Evolutionary conservation across 1,140 invertebrate genomes (phyloP).

Genomic region (Drosophila sulfurigaster): DNA sequence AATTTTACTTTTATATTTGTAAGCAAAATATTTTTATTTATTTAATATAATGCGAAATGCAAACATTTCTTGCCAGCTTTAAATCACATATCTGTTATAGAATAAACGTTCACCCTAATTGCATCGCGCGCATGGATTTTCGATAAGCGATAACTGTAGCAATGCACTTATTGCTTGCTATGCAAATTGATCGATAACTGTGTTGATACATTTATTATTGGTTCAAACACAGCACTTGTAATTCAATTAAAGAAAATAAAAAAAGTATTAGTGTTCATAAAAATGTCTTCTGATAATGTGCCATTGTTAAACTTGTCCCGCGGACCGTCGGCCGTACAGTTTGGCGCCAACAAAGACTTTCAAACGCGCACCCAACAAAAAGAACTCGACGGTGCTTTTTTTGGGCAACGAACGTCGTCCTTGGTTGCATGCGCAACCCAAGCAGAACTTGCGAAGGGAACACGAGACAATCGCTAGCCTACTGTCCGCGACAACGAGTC

Average conservation of each 20-base stretch:
- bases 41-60: too few relatives aligned
- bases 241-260: constrained; percentile 12
- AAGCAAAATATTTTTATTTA: too few relatives aligned
- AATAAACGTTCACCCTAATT: background rate
- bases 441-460: constrained; percentile 21
- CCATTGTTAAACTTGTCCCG: constrained; percentile 21
- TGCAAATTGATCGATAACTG: constrained; percentile 13
- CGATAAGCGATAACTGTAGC: too few relatives aligned
- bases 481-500: constrained; percentile 15
- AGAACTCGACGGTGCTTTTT: constrained; percentile 54
- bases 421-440: constrained; percentile 28
- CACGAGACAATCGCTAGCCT: constrained; percentile 44
- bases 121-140: too few relatives aligned
- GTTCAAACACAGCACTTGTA: constrained; percentile 29
- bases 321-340: constrained; percentile 48
- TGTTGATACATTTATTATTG: constrained; percentile 8
- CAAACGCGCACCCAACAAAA: constrained; percentile 54
- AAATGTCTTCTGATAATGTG: constrained; percentile 53
- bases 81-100: too few relatives aligned
- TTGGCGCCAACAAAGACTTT: constrained; percentile 57
- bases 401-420: constrained; percentile 39
- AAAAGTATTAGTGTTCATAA: background rate
- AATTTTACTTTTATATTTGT: too few relatives aligned
- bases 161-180: too few relatives aligned
- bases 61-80: too few relatives aligned